phyloP scores from a whole-genome alignment of 2,888 invertebrate species.

The Allophyes oxyacanthae region DNA sequence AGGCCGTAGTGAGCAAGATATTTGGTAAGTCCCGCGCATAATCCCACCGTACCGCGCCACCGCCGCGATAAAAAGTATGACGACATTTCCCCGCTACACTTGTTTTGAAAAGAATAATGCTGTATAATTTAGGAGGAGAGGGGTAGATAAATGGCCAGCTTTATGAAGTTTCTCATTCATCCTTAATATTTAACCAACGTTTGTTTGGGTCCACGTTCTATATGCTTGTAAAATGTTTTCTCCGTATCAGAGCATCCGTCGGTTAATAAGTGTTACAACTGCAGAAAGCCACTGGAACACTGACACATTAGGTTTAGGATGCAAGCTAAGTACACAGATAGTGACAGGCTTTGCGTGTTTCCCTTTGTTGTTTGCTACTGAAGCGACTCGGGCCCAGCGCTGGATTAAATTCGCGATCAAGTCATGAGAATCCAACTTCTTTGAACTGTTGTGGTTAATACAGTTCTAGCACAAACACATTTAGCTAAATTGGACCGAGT shows the following conservation, averaged over 20 bases:
- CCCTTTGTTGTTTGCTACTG: too few species aligned
- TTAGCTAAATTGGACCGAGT: conserved; percentile 29
- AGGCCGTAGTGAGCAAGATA: conserved; percentile 64
- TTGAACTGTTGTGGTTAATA: conserved; percentile 26
- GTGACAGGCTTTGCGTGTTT: too few species aligned
- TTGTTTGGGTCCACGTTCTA: conserved; percentile 60
- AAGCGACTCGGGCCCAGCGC: too few species aligned
- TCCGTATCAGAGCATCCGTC: too few species aligned
- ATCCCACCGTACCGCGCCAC: conserved; percentile 50
- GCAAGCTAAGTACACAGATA: conserved; percentile 19
- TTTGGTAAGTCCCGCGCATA: conserved; percentile 64
- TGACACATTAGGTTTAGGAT: too few species aligned
- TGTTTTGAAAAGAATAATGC: conserved; percentile 63
- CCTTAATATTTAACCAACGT: conserved; percentile 46
- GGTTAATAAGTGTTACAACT: not conserved
- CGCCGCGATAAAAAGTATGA: conserved; percentile 63
- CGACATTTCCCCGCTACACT: conserved; percentile 62
- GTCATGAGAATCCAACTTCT: conserved; percentile 36
- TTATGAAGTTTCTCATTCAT: conserved; percentile 55
- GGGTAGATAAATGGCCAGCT: conserved; percentile 58
- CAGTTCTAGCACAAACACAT: conserved; percentile 23
- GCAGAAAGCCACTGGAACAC: too few species aligned
- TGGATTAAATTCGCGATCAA: conserved; percentile 28
- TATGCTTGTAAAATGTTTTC: not conserved
- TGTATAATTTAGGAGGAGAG: conserved; percentile 65